Evolutionary conservation across 2,113 vertebrate species (phyloP), one percentile per base, ranked within the genome.

Genomic region (Misgurnus anguillicaudatus): DNA sequence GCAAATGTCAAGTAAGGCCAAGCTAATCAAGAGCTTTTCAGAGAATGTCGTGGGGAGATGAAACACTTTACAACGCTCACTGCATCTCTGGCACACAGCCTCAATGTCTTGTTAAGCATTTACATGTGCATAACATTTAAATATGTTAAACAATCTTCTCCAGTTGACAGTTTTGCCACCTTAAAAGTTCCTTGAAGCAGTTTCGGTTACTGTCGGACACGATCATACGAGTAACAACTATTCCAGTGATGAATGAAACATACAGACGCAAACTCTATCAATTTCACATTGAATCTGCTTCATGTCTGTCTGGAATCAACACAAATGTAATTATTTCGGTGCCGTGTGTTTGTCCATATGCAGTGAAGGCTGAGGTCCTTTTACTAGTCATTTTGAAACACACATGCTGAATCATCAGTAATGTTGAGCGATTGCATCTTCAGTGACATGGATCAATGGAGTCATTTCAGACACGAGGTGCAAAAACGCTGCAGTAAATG

Each of bases 391-490:
- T 24, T 24, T 14, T 61, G 41, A 74, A 61, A 61, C 7, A 10
- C 31, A 11, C 63, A 19, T 79, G 72, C 55, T 21, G 57, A 75
- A 36, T 64, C 64, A 79, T 53, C 57, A 42, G 53, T 48, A 60
- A 64, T 24, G 14, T 11, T 81, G 66, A 76, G 60, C 42, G 70
- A 58, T 61, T 57, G 19, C 58, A 57, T 71, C 45, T 68, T n/a
- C 14, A 39, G 58, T 68, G 45, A 48, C n/a, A 13, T 66, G 64
- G 75, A 78, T 84, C 58, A 71, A 80, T 81, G 55, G 14, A 36
- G 17, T 51, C 39, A 51, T 81, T 55, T 72, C 17, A 69, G 19
- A 65, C 48, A 57, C 76, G 80, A 81, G 81, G 80, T 72, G 67
- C 76, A 65, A n/a, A 48, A 48, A 41, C 57, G 38, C 53, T 6